These are phyloP conservation scores for Caenorhabditis sp. DNA, from an alignment of 2,888 invertebrate species.

Conservation along the genomic window DNA sequence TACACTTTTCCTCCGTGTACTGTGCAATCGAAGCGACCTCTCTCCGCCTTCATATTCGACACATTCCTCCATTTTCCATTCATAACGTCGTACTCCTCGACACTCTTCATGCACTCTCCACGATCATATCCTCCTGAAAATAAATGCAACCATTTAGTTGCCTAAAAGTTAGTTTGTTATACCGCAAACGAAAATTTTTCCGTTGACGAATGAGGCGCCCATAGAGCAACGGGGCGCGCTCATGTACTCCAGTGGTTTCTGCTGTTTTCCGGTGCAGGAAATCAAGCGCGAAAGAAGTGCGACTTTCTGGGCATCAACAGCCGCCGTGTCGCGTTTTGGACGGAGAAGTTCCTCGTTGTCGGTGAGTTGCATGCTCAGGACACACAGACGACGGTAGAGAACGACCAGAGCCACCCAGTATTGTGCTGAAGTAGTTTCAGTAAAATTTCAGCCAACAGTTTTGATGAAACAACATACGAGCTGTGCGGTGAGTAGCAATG, in stretches of 20 bases:
- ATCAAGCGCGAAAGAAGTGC: constrained; percentile 66
- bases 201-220: constrained; percentile 85
- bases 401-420: constrained; percentile 84
- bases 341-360: constrained; percentile 73
- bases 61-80: constrained; percentile 85
- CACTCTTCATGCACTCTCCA: constrained; percentile 87
- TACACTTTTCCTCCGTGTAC: constrained; percentile 82
- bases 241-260: constrained; percentile 83
- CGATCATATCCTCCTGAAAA: constrained; percentile 87
- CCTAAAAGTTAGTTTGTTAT: neutral
- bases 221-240: constrained; percentile 86
- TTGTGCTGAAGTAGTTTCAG: constrained; percentile 58
- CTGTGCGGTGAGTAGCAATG: constrained; percentile 74
- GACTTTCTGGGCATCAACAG: constrained; percentile 52
- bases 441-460: neutral
- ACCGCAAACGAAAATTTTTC: constrained; percentile 87
- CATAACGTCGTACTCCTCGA: constrained; percentile 84
- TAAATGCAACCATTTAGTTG: neutral
- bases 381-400: constrained; percentile 83
- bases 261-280: constrained; percentile 62
- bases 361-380: constrained; percentile 80
- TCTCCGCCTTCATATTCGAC: constrained; percentile 85
- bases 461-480: constrained; percentile 60
- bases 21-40: constrained; percentile 88
- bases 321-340: constrained; percentile 42